These are phyloP conservation scores for Okapia johnstoni DNA, from an alignment of 2,113 vertebrate species.

Conservation along the genomic window DNA sequence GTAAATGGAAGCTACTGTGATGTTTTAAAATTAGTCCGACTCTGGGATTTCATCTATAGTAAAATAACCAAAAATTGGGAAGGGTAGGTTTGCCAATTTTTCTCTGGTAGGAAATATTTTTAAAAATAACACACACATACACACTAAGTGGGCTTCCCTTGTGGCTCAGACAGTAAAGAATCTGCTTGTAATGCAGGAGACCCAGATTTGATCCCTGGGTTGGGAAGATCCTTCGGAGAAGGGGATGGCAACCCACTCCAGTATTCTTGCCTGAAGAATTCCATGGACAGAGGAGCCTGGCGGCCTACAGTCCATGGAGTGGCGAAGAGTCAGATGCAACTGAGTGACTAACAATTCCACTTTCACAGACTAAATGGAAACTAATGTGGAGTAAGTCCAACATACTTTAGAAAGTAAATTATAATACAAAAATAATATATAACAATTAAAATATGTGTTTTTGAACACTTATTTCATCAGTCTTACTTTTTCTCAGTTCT, in stretches of 20 bases:
- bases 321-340: background rate
- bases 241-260: background rate
- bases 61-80: background rate
- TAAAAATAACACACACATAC: background rate
- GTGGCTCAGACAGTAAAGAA: background rate
- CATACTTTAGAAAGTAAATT: background rate
- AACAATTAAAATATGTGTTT: background rate
- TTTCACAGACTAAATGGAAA: background rate
- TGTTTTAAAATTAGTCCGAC: background rate
- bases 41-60: background rate
- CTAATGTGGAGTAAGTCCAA: background rate
- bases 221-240: background rate
- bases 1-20: background rate
- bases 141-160: background rate
- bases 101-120: background rate
- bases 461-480: background rate
- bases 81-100: background rate
- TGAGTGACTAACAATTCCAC: background rate
- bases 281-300: background rate
- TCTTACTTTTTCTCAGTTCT: background rate
- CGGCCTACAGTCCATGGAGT: background rate
- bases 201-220: background rate
- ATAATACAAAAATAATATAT: background rate
- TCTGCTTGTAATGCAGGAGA: background rate
- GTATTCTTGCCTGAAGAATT: background rate